Evolutionary conservation across 2,888 invertebrate genomes (phyloP).

Genomic region (Suillia variegata): DNA sequence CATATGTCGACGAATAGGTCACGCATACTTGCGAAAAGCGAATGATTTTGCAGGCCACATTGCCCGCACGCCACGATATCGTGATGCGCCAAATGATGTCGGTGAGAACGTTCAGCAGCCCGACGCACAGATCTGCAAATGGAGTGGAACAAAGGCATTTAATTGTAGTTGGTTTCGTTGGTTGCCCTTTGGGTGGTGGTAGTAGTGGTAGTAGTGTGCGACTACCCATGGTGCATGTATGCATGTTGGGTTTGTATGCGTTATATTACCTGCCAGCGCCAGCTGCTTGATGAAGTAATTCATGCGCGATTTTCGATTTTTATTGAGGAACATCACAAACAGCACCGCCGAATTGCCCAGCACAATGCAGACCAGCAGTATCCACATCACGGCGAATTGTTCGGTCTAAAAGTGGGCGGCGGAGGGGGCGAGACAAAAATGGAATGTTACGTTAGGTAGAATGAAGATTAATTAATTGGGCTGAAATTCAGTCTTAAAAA

Average conservation of each 20-base stretch:
- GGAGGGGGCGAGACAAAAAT: no score
- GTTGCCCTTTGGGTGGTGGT: neutral
- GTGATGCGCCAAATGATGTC: constrained; percentile 90
- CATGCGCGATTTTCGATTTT: constrained; percentile 88
- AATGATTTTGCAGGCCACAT: constrained; percentile 84
- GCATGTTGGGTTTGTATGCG: no score
- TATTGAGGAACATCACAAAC: constrained; percentile 79
- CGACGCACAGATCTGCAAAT: constrained; percentile 84
- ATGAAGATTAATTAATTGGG: no score
- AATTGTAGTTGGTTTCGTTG: no score
- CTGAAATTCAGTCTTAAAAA: no score
- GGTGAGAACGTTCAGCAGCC: constrained; percentile 84
- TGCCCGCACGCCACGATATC: constrained; percentile 87
- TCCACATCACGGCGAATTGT: constrained; percentile 85
- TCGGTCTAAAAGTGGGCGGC: constrained; percentile 74
- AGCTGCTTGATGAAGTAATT: constrained; percentile 95
- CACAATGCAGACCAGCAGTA: constrained; percentile 83
- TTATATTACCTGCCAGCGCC: constrained; percentile 91
- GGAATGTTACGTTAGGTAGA: no score
- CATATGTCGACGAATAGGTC: constrained; percentile 91
- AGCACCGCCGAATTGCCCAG: constrained; percentile 88
- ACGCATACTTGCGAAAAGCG: constrained; percentile 86
- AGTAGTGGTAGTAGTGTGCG: no score
- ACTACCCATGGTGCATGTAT: no score
- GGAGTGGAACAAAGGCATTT: constrained; percentile 31